Evolutionary conservation across 2,113 vertebrate genomes (phyloP).

Genomic region (Podiceps cristatus): DNA sequence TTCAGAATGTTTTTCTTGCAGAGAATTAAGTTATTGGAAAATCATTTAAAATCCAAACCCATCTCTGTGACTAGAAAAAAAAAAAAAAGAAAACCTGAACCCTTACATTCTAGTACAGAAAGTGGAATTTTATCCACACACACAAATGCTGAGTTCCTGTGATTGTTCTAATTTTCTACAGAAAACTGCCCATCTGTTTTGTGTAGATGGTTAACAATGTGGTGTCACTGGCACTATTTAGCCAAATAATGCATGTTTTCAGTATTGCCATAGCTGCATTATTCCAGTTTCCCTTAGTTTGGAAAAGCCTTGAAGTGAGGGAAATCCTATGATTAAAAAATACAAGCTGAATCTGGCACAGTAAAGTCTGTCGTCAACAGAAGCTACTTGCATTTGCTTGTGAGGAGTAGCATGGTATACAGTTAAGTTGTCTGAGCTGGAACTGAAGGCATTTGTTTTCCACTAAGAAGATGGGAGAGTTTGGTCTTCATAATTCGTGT

Average conservation of each 20-base stretch:
- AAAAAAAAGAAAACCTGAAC: not conserved
- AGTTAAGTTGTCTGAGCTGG: not conserved
- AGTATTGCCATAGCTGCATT: not conserved
- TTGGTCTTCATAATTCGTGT: not conserved
- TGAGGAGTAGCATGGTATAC: not conserved
- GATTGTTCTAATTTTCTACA: not conserved
- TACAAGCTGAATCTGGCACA: not conserved
- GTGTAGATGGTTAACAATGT: not conserved
- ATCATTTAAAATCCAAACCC: not conserved
- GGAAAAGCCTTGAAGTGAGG: not conserved
- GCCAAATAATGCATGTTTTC: not conserved
- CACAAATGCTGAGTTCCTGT: not conserved
- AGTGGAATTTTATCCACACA: not conserved
- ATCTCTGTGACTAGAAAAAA: not conserved
- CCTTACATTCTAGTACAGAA: not conserved
- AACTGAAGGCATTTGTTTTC: not conserved
- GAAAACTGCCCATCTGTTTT: not conserved
- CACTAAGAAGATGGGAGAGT: not conserved
- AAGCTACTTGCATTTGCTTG: not conserved
- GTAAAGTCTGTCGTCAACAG: not conserved
- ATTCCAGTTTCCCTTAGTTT: not conserved
- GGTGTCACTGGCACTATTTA: not conserved
- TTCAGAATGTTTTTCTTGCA: not conserved
- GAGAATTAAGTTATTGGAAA: not conserved
- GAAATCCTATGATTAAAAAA: not conserved